Percentiles rank a stretch among this genome's conserved stretches.
Evolutionary conservation across 1,140 invertebrate species (phyloP).

Genomic region (Lepidostoma basale): DNA sequence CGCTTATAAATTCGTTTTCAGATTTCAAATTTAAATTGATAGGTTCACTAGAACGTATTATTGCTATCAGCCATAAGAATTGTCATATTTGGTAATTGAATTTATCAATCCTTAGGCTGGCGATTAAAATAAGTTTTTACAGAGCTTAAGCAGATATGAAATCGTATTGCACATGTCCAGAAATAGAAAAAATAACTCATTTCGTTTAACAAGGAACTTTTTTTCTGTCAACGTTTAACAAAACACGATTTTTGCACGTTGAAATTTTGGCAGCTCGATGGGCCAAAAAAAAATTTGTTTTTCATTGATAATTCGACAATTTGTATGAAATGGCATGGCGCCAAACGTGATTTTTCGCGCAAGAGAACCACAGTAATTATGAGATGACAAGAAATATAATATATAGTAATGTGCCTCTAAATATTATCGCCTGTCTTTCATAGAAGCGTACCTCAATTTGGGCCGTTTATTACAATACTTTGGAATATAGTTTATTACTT

Average conservation of each 20-base stretch:
- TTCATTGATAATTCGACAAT: constrained; percentile 13
- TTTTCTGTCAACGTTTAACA: background rate
- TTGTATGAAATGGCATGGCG: constrained; percentile 1
- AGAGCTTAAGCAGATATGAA: too few relatives aligned
- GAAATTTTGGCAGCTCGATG: constrained; percentile 8
- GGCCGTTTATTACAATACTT: background rate
- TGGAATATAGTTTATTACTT: background rate
- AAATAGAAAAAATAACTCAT: too few relatives aligned
- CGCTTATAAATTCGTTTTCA: too few relatives aligned
- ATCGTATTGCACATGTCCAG: too few relatives aligned
- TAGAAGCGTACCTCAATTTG: background rate
- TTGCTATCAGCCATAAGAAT: too few relatives aligned
- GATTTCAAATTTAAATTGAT: too few relatives aligned
- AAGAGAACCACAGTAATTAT: constrained; percentile 18
- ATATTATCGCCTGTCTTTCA: background rate
- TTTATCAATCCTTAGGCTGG: too few relatives aligned
- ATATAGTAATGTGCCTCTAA: background rate
- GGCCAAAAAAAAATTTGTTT: constrained; percentile 7
- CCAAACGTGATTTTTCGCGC: background rate
- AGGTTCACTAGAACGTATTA: too few relatives aligned
- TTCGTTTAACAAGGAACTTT: background rate
- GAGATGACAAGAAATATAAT: constrained; percentile 13
- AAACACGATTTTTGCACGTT: background rate
- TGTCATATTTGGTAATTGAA: too few relatives aligned
- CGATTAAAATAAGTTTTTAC: too few relatives aligned